Conservation (phyloP, 2,113 vertebrate species). For the Labrus mixtus region DNA sequence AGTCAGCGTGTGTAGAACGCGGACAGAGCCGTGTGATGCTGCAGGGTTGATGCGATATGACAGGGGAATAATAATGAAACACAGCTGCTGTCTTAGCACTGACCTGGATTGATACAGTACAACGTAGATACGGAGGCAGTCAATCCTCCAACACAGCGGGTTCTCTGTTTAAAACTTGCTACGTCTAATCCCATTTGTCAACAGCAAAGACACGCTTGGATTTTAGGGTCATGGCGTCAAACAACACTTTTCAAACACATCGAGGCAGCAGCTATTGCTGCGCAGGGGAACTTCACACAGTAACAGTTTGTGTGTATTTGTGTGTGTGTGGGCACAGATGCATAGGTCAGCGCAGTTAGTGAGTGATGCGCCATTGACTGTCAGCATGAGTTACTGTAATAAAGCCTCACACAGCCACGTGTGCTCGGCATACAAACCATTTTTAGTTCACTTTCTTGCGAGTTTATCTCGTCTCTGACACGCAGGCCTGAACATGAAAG, state of each 20-base stretch:
- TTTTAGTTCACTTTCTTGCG: conserved; percentile 18
- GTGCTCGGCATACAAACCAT: conserved; percentile 4
- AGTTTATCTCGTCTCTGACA: conserved; percentile 38
- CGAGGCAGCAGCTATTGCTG: conserved; percentile 9
- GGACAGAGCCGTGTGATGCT: conserved; percentile 12
- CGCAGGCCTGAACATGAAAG: conserved; percentile 44
- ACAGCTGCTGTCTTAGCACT: conserved; percentile 59
- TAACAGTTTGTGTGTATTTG: conserved; percentile 2
- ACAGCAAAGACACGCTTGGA: conserved; percentile 41
- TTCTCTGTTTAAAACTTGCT: conserved; percentile 24
- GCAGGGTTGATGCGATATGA: conserved; percentile 52
- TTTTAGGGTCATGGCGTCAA: conserved; percentile 44
- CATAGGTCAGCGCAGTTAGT: conserved; percentile 42
- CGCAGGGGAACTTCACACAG: conserved; percentile 7
- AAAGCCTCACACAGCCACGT: conserved; percentile 55
- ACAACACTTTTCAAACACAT: conserved; percentile 33
- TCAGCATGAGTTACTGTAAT: conserved; percentile 63
- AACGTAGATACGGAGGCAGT: conserved; percentile 42
- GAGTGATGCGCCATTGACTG: conserved; percentile 62
- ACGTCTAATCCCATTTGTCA: conserved; percentile 72
- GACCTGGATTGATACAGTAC: conserved; percentile 65
- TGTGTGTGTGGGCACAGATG: conserved; percentile 14
- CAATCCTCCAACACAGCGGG: conserved; percentile 45
- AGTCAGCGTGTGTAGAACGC: conserved; percentile 44
- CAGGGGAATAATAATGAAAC: conserved; percentile 63